Evolutionary conservation across 2,888 invertebrate genomes (phyloP).

Genomic region (Orthonychiurus folsomi): DNA sequence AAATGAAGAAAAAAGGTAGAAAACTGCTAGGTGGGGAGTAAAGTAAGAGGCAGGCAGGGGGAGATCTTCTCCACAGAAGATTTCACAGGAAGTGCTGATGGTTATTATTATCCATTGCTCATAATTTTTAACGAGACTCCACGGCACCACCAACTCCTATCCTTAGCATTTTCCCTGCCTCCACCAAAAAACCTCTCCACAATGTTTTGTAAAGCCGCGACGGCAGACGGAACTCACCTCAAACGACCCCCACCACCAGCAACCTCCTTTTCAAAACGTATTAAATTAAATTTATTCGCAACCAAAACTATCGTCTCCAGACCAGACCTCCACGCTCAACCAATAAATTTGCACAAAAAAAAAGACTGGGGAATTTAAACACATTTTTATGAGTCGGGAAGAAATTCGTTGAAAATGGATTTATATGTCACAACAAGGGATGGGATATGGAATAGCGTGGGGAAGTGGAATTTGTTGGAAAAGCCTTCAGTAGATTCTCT

Average conservation of each 20-base stretch:
- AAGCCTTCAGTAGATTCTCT: not conserved
- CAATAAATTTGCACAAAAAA: not conserved
- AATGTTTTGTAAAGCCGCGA: too few relatives aligned
- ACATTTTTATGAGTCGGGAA: too few relatives aligned
- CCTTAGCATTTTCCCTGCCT: too few relatives aligned
- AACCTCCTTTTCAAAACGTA: not conserved
- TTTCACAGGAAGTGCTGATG: conserved; percentile 24
- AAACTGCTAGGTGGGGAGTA: not conserved
- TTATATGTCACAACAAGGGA: not conserved
- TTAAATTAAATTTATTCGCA: not conserved
- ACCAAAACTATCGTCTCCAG: not conserved
- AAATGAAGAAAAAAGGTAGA: not conserved
- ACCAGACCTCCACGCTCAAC: not conserved
- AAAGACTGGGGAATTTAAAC: too few relatives aligned
- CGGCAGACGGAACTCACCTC: too few relatives aligned
- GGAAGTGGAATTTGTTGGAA: not conserved
- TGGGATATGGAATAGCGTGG: too few relatives aligned
- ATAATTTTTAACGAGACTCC: conserved; percentile 32
- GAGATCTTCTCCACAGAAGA: too few relatives aligned
- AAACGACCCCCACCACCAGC: too few relatives aligned
- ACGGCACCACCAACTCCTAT: too few relatives aligned
- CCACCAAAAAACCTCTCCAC: too few relatives aligned
- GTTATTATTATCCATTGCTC: conserved; percentile 28
- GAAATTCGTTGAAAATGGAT: not conserved
- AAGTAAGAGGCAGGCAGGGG: too few relatives aligned